phyloP scores from a whole-genome alignment of 2,888 invertebrate genomes.

The Cinara cedri region DNA sequence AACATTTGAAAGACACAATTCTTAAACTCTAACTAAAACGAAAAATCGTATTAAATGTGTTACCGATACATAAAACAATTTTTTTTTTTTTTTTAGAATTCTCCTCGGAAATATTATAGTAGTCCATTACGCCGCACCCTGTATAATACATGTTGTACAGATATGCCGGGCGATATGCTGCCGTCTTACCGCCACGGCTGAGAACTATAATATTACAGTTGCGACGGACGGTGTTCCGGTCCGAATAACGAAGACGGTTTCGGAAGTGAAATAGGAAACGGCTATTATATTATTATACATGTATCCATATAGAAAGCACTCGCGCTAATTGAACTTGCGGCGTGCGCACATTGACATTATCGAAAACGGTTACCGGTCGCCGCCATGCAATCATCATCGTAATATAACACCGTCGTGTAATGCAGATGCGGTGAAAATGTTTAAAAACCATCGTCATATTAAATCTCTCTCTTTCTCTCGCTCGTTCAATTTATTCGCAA shows the following conservation, averaged over 20 bases:
- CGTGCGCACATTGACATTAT: not conserved
- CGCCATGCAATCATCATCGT: not conserved
- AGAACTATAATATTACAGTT: too few relatives aligned
- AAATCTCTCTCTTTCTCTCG: too few relatives aligned
- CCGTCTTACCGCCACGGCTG: too few relatives aligned
- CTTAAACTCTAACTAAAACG: too few relatives aligned
- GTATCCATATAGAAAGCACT: conserved; percentile 13
- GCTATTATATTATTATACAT: too few relatives aligned
- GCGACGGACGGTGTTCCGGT: not conserved
- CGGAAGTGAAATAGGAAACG: not conserved
- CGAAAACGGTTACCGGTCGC: not conserved
- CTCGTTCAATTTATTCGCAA: too few relatives aligned
- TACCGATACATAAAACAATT: too few relatives aligned
- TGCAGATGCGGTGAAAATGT: not conserved
- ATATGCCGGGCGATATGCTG: not conserved
- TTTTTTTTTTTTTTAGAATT: too few relatives aligned
- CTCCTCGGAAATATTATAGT: too few relatives aligned
- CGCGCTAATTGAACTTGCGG: conserved; percentile 5
- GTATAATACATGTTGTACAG: not conserved
- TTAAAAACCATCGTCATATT: not conserved
- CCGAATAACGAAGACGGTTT: conserved; percentile 11
- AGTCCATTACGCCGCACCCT: too few relatives aligned
- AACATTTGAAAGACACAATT: too few relatives aligned
- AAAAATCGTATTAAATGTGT: too few relatives aligned
- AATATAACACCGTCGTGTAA: not conserved